phyloP scores from a whole-genome alignment of 2,113 vertebrate species.

The Bucco capensis region DNA sequence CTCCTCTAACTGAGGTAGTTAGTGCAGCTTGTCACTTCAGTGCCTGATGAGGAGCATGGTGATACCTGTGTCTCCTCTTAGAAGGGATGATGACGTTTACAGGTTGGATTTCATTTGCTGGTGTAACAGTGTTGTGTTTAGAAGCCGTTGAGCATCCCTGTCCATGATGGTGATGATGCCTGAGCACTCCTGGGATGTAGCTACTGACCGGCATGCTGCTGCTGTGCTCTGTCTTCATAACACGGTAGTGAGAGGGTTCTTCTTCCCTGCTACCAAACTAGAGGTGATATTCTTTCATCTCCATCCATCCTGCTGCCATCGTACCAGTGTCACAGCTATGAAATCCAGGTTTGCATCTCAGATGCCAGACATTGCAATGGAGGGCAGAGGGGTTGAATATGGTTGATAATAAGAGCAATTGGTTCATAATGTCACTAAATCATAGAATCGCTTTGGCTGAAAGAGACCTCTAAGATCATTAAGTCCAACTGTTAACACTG shows the following conservation, averaged over 20 bases:
- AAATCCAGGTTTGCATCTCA: not conserved
- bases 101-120: not conserved
- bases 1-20: not conserved
- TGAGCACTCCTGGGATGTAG: not conserved
- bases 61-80: not conserved
- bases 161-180: not conserved
- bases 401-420: accelerated
- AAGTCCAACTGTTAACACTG: too few species aligned
- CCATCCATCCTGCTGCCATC: not conserved
- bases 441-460: too few species aligned
- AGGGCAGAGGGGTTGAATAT: not conserved
- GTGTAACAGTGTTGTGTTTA: not conserved
- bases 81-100: not conserved
- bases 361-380: not conserved
- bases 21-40: not conserved
- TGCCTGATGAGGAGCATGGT: too few species aligned
- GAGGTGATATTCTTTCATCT: not conserved
- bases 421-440: not conserved
- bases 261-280: not conserved
- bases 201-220: not conserved
- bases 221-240: not conserved
- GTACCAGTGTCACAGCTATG: accelerated
- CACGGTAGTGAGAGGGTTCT: not conserved
- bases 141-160: not conserved
- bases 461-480: too few species aligned